Conservation (phyloP, 2,797 vertebrate species). For the Emydoidea blandingii region DNA sequence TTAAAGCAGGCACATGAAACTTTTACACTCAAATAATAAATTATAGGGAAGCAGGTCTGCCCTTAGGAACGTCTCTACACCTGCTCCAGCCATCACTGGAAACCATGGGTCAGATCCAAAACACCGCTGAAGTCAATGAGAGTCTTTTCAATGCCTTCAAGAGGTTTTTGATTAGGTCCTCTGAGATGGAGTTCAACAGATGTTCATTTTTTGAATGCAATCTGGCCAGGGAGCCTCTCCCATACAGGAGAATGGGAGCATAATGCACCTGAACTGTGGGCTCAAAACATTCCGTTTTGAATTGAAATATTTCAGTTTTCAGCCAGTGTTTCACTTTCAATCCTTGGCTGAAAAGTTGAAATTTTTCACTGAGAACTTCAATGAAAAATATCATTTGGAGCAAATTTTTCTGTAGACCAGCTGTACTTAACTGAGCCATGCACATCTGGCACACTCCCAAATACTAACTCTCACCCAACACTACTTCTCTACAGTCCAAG, state of each 20-base stretch:
- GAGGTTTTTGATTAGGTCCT: not conserved
- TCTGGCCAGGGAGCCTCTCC: not conserved
- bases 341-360: not conserved
- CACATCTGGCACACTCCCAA: not conserved
- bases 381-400: not conserved
- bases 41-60: not conserved
- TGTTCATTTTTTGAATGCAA: rapidly evolving
- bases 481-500: not conserved
- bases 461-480: not conserved
- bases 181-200: not conserved
- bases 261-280: not conserved
- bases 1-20: slow-evolving; percentile 28
- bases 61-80: not conserved
- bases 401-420: not conserved
- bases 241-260: not conserved
- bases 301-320: not conserved
- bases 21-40: slow-evolving; percentile 30
- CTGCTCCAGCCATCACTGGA: not conserved
- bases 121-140: not conserved
- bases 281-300: not conserved
- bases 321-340: not conserved
- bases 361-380: not conserved
- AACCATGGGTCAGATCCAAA: not conserved
- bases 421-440: not conserved
- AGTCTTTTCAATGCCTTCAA: not conserved